Base-by-base conservation (phyloP, 1,140 invertebrate genomes). In the Micrasema longulum region DNA sequence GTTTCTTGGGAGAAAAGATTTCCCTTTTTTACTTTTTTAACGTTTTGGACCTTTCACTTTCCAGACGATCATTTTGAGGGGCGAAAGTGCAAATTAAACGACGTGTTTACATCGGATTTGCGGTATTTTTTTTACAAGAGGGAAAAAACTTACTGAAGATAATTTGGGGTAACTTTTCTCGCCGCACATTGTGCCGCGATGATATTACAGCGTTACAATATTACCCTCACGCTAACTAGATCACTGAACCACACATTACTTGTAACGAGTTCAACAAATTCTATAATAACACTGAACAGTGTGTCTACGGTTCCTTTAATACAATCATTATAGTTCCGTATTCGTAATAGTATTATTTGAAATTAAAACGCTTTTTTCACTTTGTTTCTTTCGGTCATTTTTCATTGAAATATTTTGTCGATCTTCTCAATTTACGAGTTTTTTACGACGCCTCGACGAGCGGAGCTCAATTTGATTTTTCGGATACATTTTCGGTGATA, bases 41-140 rank as follows among this genome's bases (percentile, higher is more conserved):
- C 47, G 38, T 71, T 68, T 36, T 43, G 60, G 43, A 47, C 67
- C 67, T 71, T 53, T 68, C 60, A 55, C 68, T 69, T 71, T 48
- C 41, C 43, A 43, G 73, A 55, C 66, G 73, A 72, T 72, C 69
- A 60, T 64, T 74, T 71, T 63, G 73, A 69, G 64, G 63, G 63
- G 68, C 71, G 68, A 73, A 76, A 76, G 74, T 76, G 74, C 74
- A 76, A 76, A 76, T 76, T 76, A 76, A 76, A 76, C 74, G 74
- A 76, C 74, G 74, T 76, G 74, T 76, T 76, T 76, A 76, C 74
- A 76, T 76, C 71, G 72, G 71, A 76, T 76, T 73, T 75, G 74
- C 66, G 66, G 66, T 45, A 65, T 70, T 74, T 75, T n/a, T 71
- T 71, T 75, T 47, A 20, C 26, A 22, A 20, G n/a, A 36, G 36